A percentile compares a stretch with the other conserved stretches of the same genome.
These are phyloP conservation scores for Petrolisthes cinctipes DNA, from an alignment of 2,888 invertebrate genomes.

Conservation along the genomic window DNA sequence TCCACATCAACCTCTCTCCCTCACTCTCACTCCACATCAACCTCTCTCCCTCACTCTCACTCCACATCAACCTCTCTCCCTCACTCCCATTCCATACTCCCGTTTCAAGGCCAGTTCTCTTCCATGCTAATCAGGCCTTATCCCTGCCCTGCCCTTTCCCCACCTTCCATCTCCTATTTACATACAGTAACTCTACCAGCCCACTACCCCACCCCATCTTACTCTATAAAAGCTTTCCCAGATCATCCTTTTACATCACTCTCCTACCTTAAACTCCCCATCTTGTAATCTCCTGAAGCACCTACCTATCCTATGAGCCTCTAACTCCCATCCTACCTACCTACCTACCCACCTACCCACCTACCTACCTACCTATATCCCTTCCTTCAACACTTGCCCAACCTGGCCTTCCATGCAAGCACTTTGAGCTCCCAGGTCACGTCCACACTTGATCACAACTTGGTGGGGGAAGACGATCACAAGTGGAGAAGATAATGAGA, in stretches of 20 bases:
- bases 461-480: background rate
- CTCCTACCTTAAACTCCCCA: too few species aligned
- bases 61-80: background rate
- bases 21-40: background rate
- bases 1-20: background rate
- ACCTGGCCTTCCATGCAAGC: too few species aligned
- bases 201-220: too few species aligned
- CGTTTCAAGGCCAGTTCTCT: background rate
- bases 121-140: too few species aligned
- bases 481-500: background rate
- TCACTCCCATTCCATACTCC: background rate
- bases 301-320: background rate
- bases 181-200: too few species aligned
- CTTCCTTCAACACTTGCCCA: too few species aligned
- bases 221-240: too few species aligned
- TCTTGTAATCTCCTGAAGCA: too few species aligned
- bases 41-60: background rate
- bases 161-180: too few species aligned
- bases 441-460: constrained; percentile 5
- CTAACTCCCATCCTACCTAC: background rate
- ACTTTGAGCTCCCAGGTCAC: background rate
- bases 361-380: too few species aligned
- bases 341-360: background rate
- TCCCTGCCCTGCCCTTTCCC: too few species aligned
- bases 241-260: too few species aligned